Evolutionary conservation across 2,888 invertebrate genomes (phyloP).

Genomic region (Laspeyria flexula): DNA sequence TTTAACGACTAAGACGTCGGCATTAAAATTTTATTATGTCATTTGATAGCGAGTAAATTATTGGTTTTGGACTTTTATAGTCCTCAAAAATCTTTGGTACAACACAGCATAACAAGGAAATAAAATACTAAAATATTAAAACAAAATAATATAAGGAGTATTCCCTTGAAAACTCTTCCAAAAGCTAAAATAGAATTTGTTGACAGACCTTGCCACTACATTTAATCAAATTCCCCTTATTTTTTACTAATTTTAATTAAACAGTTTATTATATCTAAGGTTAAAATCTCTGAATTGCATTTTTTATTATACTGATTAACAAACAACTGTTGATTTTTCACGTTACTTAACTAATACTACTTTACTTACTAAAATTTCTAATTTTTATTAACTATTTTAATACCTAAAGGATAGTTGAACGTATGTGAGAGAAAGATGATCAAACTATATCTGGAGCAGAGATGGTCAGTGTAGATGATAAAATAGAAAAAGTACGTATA

Average conservation of each 20-base stretch:
- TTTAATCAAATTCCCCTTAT: conserved; percentile 40
- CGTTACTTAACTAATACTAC: conserved; percentile 73
- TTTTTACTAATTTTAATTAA: conserved; percentile 61
- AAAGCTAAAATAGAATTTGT: conserved; percentile 29
- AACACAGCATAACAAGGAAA: conserved; percentile 45
- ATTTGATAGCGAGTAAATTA: conserved; percentile 32
- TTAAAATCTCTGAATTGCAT: conserved; percentile 84
- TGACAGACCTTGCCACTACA: conserved; percentile 62
- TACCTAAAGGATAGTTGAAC: conserved; percentile 67
- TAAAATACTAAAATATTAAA: conserved; percentile 34
- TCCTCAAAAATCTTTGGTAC: conserved; percentile 53
- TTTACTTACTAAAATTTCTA: conserved; percentile 71
- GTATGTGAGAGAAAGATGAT: conserved; percentile 52
- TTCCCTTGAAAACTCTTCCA: conserved; percentile 43
- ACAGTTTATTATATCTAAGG: conserved; percentile 74
- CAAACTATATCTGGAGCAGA: conserved; percentile 34
- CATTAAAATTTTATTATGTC: conserved; percentile 38
- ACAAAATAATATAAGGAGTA: conserved; percentile 29
- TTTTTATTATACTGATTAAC: conserved; percentile 82
- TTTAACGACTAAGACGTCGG: conserved; percentile 45
- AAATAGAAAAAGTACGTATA: conserved; percentile 54
- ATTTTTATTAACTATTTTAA: conserved; percentile 68
- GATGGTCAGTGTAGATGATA: conserved; percentile 37
- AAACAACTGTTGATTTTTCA: conserved; percentile 80
- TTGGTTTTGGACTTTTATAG: conserved; percentile 17